Evolutionary conservation across 2,888 invertebrate genomes (phyloP), one percentile per base, ranked within the genome.

Genomic region (Drosophila borborema): DNA sequence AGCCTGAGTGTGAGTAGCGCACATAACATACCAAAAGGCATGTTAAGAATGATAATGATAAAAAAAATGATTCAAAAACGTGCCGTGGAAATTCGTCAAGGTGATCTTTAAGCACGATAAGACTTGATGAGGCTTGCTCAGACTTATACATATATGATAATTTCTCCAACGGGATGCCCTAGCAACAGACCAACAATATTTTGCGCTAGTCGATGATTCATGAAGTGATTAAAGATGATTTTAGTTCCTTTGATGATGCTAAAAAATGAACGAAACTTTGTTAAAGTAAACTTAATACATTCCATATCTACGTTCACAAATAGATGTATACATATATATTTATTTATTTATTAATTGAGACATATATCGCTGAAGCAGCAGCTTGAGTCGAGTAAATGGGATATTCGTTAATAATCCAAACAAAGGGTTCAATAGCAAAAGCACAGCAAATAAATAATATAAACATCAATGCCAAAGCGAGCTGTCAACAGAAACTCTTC

Each of bases 401-500:
- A 54, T 10, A 10, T 36, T 12, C n/a, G 34, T 18, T 51, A 12
- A 31, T 34, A 18, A 51, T 36, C 23, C n/a, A 46, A 46, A 23
- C 45, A 34, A 36, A 46, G 23, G 18, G 45, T 1, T 20, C 23
- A 38, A 68, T 20, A 20, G 1, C n/a, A 36, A 53, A 53, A 4
- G 38, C 18, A 18, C 12, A 16, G 6, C 14, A 55, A 40, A 23
- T 23, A 45, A 58, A 54, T 23, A 28, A n/a, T 16, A 20, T 9
- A 54, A 38, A 43, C 41, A 31, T 67, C 45, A n/a, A 36, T 36
- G 38, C 5, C 38, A 23, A 34, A 40, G 34, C n/a, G n/a, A 45
- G 16, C 45, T 53, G 23, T 51, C 20, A 53, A n/a, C 31, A 67
- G 40, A 20, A 18, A 40, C 20, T 41, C 41, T 28, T 28, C 16